A percentile compares a stretch with the other conserved stretches of the same genome.
phyloP scores from a whole-genome alignment of 2,797 vertebrate species.

The Tolypeutes matacus region DNA sequence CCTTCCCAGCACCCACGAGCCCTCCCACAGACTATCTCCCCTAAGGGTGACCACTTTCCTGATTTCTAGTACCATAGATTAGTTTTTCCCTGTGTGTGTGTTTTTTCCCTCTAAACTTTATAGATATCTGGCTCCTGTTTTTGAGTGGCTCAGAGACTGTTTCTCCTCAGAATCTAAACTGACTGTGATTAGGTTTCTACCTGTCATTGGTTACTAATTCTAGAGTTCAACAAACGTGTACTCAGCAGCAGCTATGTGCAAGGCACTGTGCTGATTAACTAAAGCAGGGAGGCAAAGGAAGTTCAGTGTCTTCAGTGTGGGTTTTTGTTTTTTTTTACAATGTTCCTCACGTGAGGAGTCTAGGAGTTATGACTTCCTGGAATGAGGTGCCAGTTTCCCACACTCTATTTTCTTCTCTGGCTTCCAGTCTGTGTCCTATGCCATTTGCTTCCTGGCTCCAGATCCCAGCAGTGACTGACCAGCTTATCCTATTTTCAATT shows the following conservation, averaged over 20 bases:
- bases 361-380: neutral
- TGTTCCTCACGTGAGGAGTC: neutral
- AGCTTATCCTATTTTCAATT: neutral
- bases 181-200: neutral
- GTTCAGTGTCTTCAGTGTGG: neutral
- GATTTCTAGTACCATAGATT: neutral
- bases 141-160: neutral
- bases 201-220: conserved; percentile 40
- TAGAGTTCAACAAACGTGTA: neutral
- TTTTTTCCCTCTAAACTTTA: neutral
- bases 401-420: neutral
- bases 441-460: neutral
- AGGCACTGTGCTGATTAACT: neutral
- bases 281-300: neutral
- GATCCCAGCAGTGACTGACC: neutral
- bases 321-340: too few relatives aligned
- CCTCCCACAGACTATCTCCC: neutral
- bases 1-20: neutral
- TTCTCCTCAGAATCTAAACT: neutral
- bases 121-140: neutral
- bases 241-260: neutral
- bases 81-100: too few relatives aligned
- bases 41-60: neutral
- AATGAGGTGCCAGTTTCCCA: neutral
- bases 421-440: neutral